These are phyloP conservation scores for Lomographa bimaculata DNA, from an alignment of 2,888 invertebrate genomes.

Conservation along the genomic window DNA sequence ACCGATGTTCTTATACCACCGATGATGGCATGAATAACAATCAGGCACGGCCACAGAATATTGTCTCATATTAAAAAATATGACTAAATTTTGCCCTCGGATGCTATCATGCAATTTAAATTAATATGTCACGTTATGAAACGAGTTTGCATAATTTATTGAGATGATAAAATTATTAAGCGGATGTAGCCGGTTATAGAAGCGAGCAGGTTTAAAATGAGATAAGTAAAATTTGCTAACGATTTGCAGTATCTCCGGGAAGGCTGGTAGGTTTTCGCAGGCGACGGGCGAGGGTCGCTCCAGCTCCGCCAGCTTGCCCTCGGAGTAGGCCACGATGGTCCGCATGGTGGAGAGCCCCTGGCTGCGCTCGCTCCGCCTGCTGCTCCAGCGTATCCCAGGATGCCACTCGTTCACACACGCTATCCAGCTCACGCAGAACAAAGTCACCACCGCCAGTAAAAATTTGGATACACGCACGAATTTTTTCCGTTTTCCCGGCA, in stretches of 20 bases:
- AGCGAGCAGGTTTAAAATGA: slow-evolving; percentile 10
- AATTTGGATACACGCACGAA: slow-evolving; percentile 64
- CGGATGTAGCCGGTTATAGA: slow-evolving; percentile 11
- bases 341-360: slow-evolving; percentile 67
- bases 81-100: slow-evolving; percentile 27
- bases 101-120: slow-evolving; percentile 23
- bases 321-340: slow-evolving; percentile 85
- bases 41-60: slow-evolving; percentile 43
- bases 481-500: slow-evolving; percentile 60
- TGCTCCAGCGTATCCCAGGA: slow-evolving; percentile 55
- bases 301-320: slow-evolving; percentile 79
- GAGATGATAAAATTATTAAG: slow-evolving; percentile 25
- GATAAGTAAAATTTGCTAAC: slow-evolving; percentile 50
- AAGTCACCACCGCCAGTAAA: slow-evolving; percentile 64
- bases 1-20: slow-evolving; percentile 34
- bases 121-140: slow-evolving; percentile 24
- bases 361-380: slow-evolving; percentile 35
- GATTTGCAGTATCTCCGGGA: slow-evolving; percentile 55
- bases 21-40: slow-evolving; percentile 34
- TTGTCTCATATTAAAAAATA: slow-evolving; percentile 41
- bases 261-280: slow-evolving; percentile 66
- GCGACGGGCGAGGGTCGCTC: slow-evolving; percentile 70
- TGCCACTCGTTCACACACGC: slow-evolving; percentile 72
- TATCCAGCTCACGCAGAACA: slow-evolving; percentile 75
- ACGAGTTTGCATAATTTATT: slow-evolving; percentile 32